Evolutionary conservation across 2,888 invertebrate species (phyloP).

Genomic region (Hylaea fasciaria): DNA sequence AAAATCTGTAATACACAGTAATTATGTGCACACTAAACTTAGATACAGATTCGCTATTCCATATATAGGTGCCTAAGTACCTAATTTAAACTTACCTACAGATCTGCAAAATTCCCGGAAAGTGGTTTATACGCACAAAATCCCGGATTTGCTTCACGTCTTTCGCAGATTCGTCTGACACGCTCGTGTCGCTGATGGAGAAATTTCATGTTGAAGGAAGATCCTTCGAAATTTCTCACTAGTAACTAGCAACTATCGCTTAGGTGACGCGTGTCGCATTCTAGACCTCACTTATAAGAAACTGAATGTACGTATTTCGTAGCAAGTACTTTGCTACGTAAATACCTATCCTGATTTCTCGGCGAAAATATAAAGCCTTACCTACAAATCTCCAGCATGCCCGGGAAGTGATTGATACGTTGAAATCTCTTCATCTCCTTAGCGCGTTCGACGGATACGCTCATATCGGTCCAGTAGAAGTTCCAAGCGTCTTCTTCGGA

Average conservation of each 20-base stretch:
- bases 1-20: too few species aligned
- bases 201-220: constrained; percentile 1
- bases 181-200: constrained; percentile 3
- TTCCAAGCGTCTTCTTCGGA: constrained; percentile 94
- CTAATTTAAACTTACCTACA: neutral
- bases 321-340: too few species aligned
- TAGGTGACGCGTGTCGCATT: neutral
- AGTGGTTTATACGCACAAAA: neutral
- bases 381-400: constrained; percentile 94
- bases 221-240: constrained; percentile 1
- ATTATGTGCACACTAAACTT: too few species aligned
- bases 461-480: constrained; percentile 95
- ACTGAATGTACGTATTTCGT: too few species aligned
- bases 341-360: too few species aligned
- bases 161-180: neutral
- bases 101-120: constrained; percentile 8
- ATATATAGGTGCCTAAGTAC: neutral
- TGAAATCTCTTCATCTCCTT: constrained; percentile 97
- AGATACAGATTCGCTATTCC: too few species aligned
- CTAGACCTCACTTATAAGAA: neutral
- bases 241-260: neutral
- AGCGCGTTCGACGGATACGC: constrained; percentile 93
- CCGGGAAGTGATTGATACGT: constrained; percentile 97
- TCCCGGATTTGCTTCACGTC: neutral
- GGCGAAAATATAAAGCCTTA: constrained; percentile 32